Conservation (phyloP, 1,140 invertebrate species). For the Mylabris phalerata region DNA sequence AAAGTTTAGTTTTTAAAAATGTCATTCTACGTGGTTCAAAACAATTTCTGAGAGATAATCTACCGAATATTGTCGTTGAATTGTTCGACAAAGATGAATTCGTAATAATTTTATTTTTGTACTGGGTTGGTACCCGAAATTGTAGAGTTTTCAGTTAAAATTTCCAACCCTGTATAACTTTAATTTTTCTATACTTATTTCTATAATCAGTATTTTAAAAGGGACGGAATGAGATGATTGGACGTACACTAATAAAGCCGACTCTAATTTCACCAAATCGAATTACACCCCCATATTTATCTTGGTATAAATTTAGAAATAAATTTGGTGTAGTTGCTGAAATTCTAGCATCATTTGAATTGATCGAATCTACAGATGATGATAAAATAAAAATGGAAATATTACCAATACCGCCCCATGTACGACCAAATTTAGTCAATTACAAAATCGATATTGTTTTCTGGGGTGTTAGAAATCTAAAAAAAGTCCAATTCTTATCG, state of each 20-base stretch:
- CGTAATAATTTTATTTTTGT: constrained; percentile 9
- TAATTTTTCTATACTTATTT: too few relatives aligned
- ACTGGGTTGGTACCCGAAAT: too few relatives aligned
- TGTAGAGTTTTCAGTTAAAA: constrained; percentile 10
- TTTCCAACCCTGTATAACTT: too few relatives aligned
- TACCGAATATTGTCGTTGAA: constrained; percentile 44
- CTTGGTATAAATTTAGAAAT: constrained; percentile 48
- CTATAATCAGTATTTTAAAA: too few relatives aligned
- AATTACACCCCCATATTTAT: constrained; percentile 44
- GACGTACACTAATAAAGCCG: constrained; percentile 34
- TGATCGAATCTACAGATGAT: constrained; percentile 43
- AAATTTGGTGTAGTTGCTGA: constrained; percentile 44
- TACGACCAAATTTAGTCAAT: constrained; percentile 39
- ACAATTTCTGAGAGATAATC: constrained; percentile 44
- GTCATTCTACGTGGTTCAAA: constrained; percentile 45
- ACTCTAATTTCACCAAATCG: constrained; percentile 18
- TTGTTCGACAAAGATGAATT: constrained; percentile 38
- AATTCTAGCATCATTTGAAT: constrained; percentile 51
- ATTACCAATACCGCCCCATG: constrained; percentile 45
- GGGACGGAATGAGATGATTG: background rate
- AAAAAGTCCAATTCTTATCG: constrained; percentile 41
- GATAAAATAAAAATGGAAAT: constrained; percentile 12
- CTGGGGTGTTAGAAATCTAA: constrained; percentile 55
- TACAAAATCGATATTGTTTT: constrained; percentile 53
- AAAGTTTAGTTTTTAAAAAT: constrained; percentile 48